Conservation (phyloP, 2,113 vertebrate species). For the Riparia riparia region DNA sequence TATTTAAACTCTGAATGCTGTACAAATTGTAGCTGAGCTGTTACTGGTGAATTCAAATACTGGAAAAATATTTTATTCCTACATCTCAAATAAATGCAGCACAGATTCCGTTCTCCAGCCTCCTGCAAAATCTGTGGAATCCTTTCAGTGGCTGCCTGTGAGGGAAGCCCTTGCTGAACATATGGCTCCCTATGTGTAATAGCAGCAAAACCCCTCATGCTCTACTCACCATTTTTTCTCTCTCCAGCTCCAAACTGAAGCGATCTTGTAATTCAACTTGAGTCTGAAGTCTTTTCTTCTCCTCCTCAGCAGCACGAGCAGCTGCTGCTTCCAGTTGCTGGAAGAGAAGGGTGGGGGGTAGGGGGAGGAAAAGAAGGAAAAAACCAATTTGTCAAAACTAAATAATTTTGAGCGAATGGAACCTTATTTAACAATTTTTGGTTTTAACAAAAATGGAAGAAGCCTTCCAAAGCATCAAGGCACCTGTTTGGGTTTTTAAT, state of each 20-base stretch:
- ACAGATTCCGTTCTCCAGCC: neutral
- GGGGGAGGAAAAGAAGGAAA: neutral
- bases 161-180: neutral
- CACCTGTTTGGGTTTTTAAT: neutral
- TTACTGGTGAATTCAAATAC: neutral
- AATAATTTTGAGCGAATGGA: neutral
- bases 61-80: neutral
- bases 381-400: neutral
- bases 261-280: conserved; percentile 92
- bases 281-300: conserved; percentile 88
- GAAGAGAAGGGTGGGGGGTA: neutral
- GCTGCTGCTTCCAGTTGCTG: conserved; percentile 94
- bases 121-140: neutral
- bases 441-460: neutral
- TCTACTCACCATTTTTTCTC: conserved; percentile 87
- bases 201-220: rapidly evolving
- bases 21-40: neutral
- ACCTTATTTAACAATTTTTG: neutral
- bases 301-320: conserved; percentile 87
- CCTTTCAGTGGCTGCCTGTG: neutral
- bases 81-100: neutral
- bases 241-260: conserved; percentile 90
- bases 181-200: rapidly evolving
- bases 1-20: neutral
- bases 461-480: neutral